Percentiles rank a stretch among this genome's conserved stretches.
Evolutionary conservation across 2,888 invertebrate genomes (phyloP).

Genomic region (Oscheius sp.): DNA sequence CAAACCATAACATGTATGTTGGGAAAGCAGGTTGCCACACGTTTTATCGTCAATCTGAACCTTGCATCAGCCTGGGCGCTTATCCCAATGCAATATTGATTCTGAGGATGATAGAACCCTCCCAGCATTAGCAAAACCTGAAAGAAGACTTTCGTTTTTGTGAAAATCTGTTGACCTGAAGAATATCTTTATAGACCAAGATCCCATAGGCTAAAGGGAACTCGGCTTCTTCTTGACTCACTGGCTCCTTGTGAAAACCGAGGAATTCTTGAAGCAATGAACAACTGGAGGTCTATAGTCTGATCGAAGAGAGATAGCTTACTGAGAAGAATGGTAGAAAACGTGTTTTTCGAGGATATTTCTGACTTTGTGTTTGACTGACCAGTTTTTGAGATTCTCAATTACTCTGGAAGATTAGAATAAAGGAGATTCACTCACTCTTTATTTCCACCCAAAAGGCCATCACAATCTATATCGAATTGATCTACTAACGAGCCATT

Average conservation of each 20-base stretch:
- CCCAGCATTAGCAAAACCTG: slow-evolving; percentile 56
- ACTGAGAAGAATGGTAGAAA: background rate
- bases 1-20: slow-evolving; percentile 61
- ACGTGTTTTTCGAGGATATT: background rate
- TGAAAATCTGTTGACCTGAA: slow-evolving; percentile 27
- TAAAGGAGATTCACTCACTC: background rate
- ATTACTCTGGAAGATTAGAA: background rate
- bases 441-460: background rate
- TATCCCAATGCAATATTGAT: slow-evolving; percentile 59
- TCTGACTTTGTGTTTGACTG: background rate
- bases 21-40: slow-evolving; percentile 46
- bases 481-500: background rate
- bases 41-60: slow-evolving; percentile 44
- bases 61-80: slow-evolving; percentile 41
- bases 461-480: background rate
- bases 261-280: slow-evolving; percentile 33
- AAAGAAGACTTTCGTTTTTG: background rate
- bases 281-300: slow-evolving; percentile 13
- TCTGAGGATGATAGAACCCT: slow-evolving; percentile 63
- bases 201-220: slow-evolving; percentile 47
- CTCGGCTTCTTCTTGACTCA: slow-evolving; percentile 33
- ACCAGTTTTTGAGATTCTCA: background rate
- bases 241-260: slow-evolving; percentile 25
- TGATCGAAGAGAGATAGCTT: background rate
- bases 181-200: slow-evolving; percentile 35